Evolutionary conservation across 2,888 invertebrate species (phyloP).

Genomic region (Chromoteleia sp.): DNA sequence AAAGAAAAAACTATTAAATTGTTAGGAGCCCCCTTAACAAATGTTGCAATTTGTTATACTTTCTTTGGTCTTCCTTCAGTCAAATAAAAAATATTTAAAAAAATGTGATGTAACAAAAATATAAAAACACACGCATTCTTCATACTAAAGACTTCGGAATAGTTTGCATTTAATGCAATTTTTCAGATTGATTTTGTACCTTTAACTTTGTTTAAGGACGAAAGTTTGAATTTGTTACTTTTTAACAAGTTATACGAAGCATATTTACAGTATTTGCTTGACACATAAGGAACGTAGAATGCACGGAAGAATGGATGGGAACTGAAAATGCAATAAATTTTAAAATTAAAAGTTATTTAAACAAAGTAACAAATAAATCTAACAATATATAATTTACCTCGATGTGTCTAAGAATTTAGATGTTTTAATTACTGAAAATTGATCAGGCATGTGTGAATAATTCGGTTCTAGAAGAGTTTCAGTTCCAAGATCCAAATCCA

Average conservation of each 20-base stretch:
- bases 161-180: background rate
- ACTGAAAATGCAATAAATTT: conserved; percentile 77
- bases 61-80: too few relatives aligned
- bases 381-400: too few relatives aligned
- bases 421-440: conserved; percentile 90
- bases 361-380: background rate
- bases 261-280: conserved; percentile 88
- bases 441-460: conserved; percentile 88
- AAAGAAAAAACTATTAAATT: too few relatives aligned
- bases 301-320: conserved; percentile 92
- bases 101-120: too few relatives aligned
- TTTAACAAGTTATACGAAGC: conserved; percentile 90
- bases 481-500: conserved; percentile 91
- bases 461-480: conserved; percentile 91
- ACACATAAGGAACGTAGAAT: conserved; percentile 93
- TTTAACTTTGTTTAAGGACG: conserved; percentile 71
- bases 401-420: conserved; percentile 91
- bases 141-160: background rate
- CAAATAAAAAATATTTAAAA: too few relatives aligned
- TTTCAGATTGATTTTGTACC: conserved; percentile 44
- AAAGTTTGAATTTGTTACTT: conserved; percentile 83
- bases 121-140: too few relatives aligned
- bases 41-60: too few relatives aligned
- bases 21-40: too few relatives aligned
- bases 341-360: background rate